phyloP scores from a whole-genome alignment of 2,888 invertebrate genomes.

The Xestoiulus laeticollis region DNA sequence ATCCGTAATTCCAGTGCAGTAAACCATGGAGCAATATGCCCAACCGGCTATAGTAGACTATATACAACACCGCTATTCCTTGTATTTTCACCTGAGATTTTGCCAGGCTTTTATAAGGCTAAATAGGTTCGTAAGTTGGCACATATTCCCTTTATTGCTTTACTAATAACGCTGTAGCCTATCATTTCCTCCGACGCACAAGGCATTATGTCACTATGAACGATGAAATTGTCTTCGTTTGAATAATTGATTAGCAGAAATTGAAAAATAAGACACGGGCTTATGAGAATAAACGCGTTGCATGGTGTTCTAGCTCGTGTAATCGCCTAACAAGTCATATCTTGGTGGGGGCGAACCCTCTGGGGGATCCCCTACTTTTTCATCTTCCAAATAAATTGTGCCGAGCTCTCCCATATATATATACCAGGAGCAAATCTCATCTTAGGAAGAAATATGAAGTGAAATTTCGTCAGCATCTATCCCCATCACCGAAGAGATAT shows the following conservation, averaged over 20 bases:
- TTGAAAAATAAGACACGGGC: constrained; percentile 50
- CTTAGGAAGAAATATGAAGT: not conserved
- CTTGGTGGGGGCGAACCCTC: not conserved
- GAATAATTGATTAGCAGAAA: constrained; percentile 52
- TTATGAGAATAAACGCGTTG: constrained; percentile 47
- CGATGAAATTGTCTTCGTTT: constrained; percentile 52
- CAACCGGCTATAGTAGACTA: not conserved
- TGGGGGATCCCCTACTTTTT: not conserved
- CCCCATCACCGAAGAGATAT: not conserved
- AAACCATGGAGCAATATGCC: not conserved
- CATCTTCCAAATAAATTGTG: constrained; percentile 20
- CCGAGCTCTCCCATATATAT: not conserved
- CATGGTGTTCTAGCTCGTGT: constrained; percentile 29
- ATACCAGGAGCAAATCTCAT: not conserved
- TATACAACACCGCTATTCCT: constrained; percentile 43
- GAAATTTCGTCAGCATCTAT: constrained; percentile 18
- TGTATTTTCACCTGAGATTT: constrained; percentile 46
- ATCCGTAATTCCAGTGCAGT: not conserved
- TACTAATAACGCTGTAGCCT: constrained; percentile 51
- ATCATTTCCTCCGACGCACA: constrained; percentile 48
- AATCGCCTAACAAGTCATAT: constrained; percentile 46
- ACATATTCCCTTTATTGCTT: constrained; percentile 53
- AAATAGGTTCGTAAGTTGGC: constrained; percentile 45
- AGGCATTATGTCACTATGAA: constrained; percentile 50
- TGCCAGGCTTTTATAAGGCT: constrained; percentile 14